Evolutionary conservation across 1,140 invertebrate species (phyloP), one percentile per base, ranked within the genome.

Genomic region (Euwallacea similis): DNA sequence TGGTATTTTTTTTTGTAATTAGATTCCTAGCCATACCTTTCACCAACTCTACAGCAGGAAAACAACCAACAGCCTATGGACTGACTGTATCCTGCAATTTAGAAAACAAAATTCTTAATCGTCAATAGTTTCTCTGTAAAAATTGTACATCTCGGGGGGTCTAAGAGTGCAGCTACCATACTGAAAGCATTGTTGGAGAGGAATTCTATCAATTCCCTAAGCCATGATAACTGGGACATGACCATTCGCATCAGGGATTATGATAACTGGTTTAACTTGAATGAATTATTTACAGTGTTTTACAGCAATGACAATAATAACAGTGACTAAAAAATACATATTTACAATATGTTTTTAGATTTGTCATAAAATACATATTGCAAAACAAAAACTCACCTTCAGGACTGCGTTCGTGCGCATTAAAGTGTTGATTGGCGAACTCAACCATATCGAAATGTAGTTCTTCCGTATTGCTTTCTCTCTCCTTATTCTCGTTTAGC

Each of bases 341-440:
- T 33, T 33, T 33, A 33, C 21, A 33, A 33, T 33, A 33, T 33
- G 21, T 33, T 33, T 33, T 33, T 33, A 33, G 21, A 33, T 33
- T 33, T 33, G 4, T 33, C 21, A 33, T 4, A 33, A 33, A 50
- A 10, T 50, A 50, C 9, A 50, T 50, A 50, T 13, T 50, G 46
- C 2, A 2, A 11, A 50, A 50, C 46, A 11, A 61, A 58, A 42
- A 43, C 43, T 13, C 63, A 71, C 71, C 93, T 83, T 95, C 93
- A 10, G 90, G 88, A 42, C 92, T 93, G 61, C 91, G 83, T 66
- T 95, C 91, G 78, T 98, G 95, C 66, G 89, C 88, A 81, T 98
- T 98, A 82, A 95, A 98, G 83, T 95, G 94, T 71, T 93, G 89
- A 76, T 97, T 93, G 10, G 95, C 96, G 85, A 96, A 98, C 78